Evolutionary conservation across 2,888 invertebrate species (phyloP), one percentile per base, ranked within the genome.

Genomic region (Morpho helenor): DNA sequence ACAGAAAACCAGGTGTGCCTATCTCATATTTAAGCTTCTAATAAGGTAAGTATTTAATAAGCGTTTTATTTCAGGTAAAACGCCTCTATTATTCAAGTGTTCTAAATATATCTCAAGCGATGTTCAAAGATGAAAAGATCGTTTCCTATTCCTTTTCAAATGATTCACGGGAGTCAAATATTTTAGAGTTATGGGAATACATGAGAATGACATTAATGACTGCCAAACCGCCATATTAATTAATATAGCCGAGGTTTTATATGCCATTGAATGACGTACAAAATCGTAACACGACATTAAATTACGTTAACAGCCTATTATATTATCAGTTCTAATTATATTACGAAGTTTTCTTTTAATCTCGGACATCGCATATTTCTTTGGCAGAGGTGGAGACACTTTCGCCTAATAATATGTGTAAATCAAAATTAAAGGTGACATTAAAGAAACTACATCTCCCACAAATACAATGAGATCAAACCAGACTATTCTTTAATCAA

Each of bases 161-260:
- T 75, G 74, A 79, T 77, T 76, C 70, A 70, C 63, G 71, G 68
- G 61, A 69, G 69, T 71, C 74, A 79, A 81, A 79, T 71, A 70
- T 71, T 69, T 71, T 68, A 65, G 66, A 87, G 73, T 79, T 84
- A 85, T 84, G 73, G 69, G 70, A 71, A 31, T 69, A 76, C 80
- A 78, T 82, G 77, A 78, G 77, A 76, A 72, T 83, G 89, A 87
- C 88, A 76, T 79, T 87, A 79, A 87, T 84, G 80, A 69, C 71
- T 73, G 70, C 77, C 70, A 71, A 44, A 81, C 82, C 75, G 75
- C 65, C 69, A 72, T 75, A 80, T 83, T 87, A 86, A 88, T 88
- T 86, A 87, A 80, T 76, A 72, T 72, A 77, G 79, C 78, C 73
- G 77, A 72, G 76, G 76, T 76, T 77, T 77, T 73, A 73, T 75